Evolutionary conservation across 2,888 invertebrate species (phyloP).

Genomic region (Carcina quercana): DNA sequence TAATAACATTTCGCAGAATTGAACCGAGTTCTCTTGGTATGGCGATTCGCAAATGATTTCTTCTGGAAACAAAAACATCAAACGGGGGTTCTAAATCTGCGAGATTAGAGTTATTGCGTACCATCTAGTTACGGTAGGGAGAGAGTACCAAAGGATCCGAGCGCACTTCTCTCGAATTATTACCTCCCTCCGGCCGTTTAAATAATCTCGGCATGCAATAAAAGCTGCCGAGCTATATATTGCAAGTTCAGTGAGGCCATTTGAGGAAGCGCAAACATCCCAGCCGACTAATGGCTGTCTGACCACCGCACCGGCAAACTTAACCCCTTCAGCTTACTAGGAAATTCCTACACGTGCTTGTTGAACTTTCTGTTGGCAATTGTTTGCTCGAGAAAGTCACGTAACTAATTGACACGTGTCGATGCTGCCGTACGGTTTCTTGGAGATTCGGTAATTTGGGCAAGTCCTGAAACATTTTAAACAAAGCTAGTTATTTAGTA

Average conservation of each 20-base stretch:
- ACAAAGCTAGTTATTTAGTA: too few species aligned
- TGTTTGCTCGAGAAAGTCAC: too few species aligned
- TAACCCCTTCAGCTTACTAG: too few species aligned
- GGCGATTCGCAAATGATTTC: too few species aligned
- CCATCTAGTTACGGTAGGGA: constrained; percentile 30
- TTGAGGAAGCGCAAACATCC: constrained; percentile 38
- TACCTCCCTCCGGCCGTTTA: constrained; percentile 41
- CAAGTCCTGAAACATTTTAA: too few species aligned
- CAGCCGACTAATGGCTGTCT: constrained; percentile 31
- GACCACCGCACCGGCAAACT: constrained; percentile 21
- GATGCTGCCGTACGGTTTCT: too few species aligned
- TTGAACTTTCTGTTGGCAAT: too few species aligned
- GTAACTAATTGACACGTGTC: too few species aligned
- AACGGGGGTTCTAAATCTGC: constrained; percentile 20
- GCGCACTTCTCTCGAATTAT: constrained; percentile 35
- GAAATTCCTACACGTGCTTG: too few species aligned
- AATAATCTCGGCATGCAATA: constrained; percentile 54
- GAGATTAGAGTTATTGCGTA: constrained; percentile 28
- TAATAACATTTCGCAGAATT: constrained; percentile 3
- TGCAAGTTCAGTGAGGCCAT: constrained; percentile 37
- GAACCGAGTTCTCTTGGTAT: constrained; percentile 9
- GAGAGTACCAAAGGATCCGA: constrained; percentile 27
- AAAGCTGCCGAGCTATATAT: constrained; percentile 45
- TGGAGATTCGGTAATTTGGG: too few species aligned
- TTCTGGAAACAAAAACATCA: constrained; percentile 3